Percentiles rank a stretch among this genome's conserved stretches.
Evolutionary conservation across 2,888 invertebrate species (phyloP).

Genomic region (Drosophila tanythrix): DNA sequence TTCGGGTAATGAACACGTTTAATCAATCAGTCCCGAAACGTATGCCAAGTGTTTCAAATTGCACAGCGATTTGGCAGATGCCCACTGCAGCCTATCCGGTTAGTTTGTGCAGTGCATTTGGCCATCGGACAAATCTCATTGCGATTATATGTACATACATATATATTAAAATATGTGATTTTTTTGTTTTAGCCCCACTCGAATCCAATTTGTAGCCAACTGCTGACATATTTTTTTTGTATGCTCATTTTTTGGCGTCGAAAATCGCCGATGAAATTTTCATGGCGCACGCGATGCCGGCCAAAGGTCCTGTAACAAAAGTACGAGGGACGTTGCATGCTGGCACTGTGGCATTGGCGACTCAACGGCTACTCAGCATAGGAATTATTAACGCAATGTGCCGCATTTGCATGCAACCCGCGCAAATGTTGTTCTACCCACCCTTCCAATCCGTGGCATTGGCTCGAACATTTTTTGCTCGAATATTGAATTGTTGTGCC

Average conservation of each 20-base stretch:
- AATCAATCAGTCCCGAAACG: conserved; percentile 5
- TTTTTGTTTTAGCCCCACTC: conserved; percentile 2
- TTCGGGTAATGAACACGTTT: conserved; percentile 16
- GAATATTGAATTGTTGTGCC: conserved; percentile 57
- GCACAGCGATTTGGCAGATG: background rate
- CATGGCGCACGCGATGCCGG: conserved; percentile 50
- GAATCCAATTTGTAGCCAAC: conserved; percentile 40
- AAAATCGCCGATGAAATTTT: conserved; percentile 56
- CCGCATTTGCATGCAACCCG: conserved; percentile 58
- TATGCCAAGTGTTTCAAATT: background rate
- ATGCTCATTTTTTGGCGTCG: conserved; percentile 28
- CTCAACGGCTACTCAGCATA: conserved; percentile 68
- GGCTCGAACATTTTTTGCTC: conserved; percentile 59
- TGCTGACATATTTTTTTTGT: conserved; percentile 38
- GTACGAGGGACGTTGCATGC: background rate
- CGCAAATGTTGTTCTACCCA: conserved; percentile 2
- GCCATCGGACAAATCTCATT: conserved; percentile 6
- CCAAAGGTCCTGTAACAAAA: conserved; percentile 17
- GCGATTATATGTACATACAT: conserved; percentile 26
- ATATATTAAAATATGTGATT: conserved; percentile 44
- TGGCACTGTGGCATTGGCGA: conserved; percentile 26
- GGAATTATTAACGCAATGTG: conserved; percentile 73
- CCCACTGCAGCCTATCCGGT: background rate
- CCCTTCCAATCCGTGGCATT: background rate
- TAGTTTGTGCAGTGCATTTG: conserved; percentile 17